phyloP scores from a whole-genome alignment of 2,113 vertebrate species.

The Corythornis madagascariensis region DNA sequence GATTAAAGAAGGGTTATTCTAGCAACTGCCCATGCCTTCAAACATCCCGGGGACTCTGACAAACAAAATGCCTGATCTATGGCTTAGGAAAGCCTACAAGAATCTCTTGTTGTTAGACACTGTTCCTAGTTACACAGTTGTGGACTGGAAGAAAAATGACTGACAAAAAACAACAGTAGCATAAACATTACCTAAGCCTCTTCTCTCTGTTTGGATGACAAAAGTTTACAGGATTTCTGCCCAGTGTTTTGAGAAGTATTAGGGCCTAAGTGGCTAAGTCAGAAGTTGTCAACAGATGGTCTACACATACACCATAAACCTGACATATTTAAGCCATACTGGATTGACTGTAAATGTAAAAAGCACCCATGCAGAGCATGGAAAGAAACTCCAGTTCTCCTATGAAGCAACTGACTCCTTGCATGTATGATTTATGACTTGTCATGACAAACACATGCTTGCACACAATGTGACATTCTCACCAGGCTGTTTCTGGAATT shows the following conservation, averaged over 20 bases:
- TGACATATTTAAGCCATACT: background rate
- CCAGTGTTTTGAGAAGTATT: background rate
- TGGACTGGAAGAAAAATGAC: background rate
- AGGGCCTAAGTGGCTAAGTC: rapidly evolving
- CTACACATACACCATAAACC: background rate
- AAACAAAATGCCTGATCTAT: background rate
- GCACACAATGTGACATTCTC: background rate
- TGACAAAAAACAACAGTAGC: background rate
- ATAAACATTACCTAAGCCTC: background rate
- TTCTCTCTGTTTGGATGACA: background rate
- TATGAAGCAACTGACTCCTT: background rate
- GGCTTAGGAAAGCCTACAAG: background rate
- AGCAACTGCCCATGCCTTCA: background rate
- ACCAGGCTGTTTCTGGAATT: background rate
- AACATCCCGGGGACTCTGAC: background rate
- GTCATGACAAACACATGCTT: background rate
- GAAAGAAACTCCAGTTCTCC: background rate
- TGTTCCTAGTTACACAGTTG: background rate
- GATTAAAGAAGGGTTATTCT: background rate
- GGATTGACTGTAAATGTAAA: background rate
- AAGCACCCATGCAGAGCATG: background rate
- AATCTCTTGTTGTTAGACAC: background rate
- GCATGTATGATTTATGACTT: background rate
- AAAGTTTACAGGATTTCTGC: background rate
- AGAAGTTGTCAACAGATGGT: background rate